Conservation (phyloP, 2,888 invertebrate genomes). For the Podabrus alpinus region DNA sequence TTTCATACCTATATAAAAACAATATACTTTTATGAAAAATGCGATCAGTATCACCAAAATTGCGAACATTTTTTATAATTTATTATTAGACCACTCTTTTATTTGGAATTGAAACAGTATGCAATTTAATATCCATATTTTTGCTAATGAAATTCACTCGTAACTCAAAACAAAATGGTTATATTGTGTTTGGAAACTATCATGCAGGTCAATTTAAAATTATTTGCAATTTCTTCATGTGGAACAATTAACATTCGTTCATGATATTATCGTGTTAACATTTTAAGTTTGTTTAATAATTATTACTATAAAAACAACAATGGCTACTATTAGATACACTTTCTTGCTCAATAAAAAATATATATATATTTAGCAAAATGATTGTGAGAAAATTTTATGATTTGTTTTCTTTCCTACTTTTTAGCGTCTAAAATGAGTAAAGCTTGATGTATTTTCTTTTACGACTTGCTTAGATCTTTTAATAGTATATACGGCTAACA, state of each 20-base stretch:
- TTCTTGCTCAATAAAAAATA: neutral
- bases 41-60: too few species aligned
- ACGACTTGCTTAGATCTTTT: conserved; percentile 48
- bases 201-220: neutral
- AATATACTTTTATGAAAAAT: neutral
- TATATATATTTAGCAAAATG: conserved; percentile 14
- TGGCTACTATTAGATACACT: neutral
- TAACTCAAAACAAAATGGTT: neutral
- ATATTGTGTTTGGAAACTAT: neutral
- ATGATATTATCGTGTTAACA: neutral
- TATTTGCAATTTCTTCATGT: neutral
- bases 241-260: neutral
- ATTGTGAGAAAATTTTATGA: conserved; percentile 24
- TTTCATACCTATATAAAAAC: neutral
- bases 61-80: neutral
- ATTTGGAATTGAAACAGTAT: neutral
- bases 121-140: neutral
- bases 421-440: conserved; percentile 50
- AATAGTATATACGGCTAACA: conserved; percentile 48
- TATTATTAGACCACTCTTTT: neutral
- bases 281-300: neutral
- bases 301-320: neutral
- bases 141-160: too few species aligned
- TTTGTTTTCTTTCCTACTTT: conserved; percentile 41
- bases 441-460: conserved; percentile 51